Conservation (phyloP, 2,888 invertebrate genomes). For the Esperia sulphurella region DNA sequence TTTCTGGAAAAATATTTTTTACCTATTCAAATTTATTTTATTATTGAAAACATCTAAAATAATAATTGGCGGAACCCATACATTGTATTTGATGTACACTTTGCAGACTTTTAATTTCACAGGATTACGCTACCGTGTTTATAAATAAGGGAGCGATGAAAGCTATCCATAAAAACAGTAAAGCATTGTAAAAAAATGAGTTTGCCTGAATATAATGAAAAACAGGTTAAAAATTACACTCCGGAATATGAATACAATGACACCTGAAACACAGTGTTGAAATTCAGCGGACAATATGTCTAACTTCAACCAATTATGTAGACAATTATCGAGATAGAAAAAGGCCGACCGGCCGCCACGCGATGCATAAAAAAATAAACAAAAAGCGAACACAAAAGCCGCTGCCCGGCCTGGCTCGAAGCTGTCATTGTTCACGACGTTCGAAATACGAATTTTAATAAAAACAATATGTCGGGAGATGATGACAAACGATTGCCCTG, state of each 20-base stretch:
- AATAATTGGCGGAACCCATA: too few species aligned
- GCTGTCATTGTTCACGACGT: constrained; percentile 9
- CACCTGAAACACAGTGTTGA: constrained; percentile 22
- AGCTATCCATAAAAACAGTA: too few species aligned
- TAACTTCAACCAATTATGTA: constrained; percentile 69
- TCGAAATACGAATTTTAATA: constrained; percentile 8
- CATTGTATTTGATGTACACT: too few species aligned
- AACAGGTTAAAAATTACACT: not conserved
- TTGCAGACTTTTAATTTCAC: too few species aligned
- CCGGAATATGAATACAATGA: not conserved
- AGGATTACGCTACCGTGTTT: too few species aligned
- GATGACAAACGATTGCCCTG: constrained; percentile 17
- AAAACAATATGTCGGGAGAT: constrained; percentile 13
- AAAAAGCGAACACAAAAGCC: constrained; percentile 38
- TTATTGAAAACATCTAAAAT: too few species aligned
- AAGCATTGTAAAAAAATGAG: too few species aligned
- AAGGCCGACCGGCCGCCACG: constrained; percentile 35
- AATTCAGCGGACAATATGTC: constrained; percentile 51
- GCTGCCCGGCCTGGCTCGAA: constrained; percentile 13
- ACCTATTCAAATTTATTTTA: too few species aligned
- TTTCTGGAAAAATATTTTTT: too few species aligned
- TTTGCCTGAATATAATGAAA: not conserved
- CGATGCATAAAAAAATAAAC: constrained; percentile 59
- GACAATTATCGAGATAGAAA: constrained; percentile 67
- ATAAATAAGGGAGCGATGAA: too few species aligned